These are phyloP conservation scores for Lobophora halterata DNA, from an alignment of 2,888 invertebrate genomes.

Conservation along the genomic window DNA sequence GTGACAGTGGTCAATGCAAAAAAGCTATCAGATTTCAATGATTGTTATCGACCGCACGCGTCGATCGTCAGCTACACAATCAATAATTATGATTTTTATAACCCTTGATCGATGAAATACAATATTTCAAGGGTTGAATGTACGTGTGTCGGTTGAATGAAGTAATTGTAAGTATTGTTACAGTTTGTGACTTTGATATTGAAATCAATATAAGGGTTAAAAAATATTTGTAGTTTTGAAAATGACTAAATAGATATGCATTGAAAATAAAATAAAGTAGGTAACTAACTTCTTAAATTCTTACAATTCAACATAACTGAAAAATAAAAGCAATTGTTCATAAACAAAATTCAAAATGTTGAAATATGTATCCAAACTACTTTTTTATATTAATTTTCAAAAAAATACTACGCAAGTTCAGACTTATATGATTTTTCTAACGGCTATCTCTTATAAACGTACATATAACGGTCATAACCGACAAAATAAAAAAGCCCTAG, in stretches of 20 bases:
- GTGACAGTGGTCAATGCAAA: slow-evolving; percentile 50
- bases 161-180: slow-evolving; percentile 51
- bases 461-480: slow-evolving; percentile 32
- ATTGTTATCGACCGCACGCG: slow-evolving; percentile 66
- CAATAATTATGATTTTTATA: slow-evolving; percentile 57
- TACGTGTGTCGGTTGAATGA: slow-evolving; percentile 36
- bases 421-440: no score
- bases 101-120: slow-evolving; percentile 56
- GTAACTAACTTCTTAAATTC: no score
- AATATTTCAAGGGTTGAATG: slow-evolving; percentile 65
- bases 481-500: slow-evolving; percentile 31
- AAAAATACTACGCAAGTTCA: no score
- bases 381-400: no score
- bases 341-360: no score
- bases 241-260: no score
- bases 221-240: background rate
- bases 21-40: slow-evolving; percentile 58
- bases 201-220: slow-evolving; percentile 2
- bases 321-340: no score
- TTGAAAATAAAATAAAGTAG: slow-evolving; percentile 1
- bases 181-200: slow-evolving; percentile 18
- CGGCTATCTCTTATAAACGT: no score
- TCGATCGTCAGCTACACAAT: slow-evolving; percentile 54
- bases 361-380: no score
- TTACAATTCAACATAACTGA: no score